These are phyloP conservation scores for Ptilodon capucinus DNA, from an alignment of 2,888 invertebrate genomes.

Conservation along the genomic window DNA sequence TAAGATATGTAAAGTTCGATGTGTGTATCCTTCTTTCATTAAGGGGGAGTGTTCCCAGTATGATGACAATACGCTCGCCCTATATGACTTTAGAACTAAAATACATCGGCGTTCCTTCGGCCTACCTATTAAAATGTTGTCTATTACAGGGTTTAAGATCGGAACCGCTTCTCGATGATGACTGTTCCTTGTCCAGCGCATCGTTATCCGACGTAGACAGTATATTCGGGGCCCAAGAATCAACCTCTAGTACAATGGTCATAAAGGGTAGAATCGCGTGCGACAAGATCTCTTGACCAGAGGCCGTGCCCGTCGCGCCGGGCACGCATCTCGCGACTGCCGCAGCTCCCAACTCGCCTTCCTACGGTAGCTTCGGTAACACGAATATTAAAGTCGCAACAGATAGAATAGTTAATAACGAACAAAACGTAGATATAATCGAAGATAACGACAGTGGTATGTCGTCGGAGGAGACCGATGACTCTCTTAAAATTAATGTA, in stretches of 20 bases:
- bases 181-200: conserved; percentile 59
- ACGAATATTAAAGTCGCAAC: conserved; percentile 48
- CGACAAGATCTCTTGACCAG: conserved; percentile 71
- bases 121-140: not conserved
- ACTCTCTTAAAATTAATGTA: conserved; percentile 57
- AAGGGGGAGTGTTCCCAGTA: too few relatives aligned
- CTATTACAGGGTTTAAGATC: conserved; percentile 67
- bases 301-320: conserved; percentile 66
- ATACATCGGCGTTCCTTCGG: not conserved
- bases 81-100: too few relatives aligned
- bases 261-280: conserved; percentile 63
- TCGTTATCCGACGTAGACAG: conserved; percentile 65
- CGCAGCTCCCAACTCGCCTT: conserved; percentile 42
- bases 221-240: conserved; percentile 60
- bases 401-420: conserved; percentile 32
- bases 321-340: conserved; percentile 56
- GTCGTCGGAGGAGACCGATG: conserved; percentile 77
- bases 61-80: too few relatives aligned
- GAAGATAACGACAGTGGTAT: conserved; percentile 68
- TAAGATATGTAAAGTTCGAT: too few relatives aligned
- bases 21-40: too few relatives aligned
- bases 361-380: conserved; percentile 70
- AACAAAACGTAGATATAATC: conserved; percentile 26
- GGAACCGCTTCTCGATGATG: conserved; percentile 68
- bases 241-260: conserved; percentile 56